These are phyloP conservation scores for Marmota monax DNA, from an alignment of 2,113 vertebrate genomes.

Conservation along the genomic window DNA sequence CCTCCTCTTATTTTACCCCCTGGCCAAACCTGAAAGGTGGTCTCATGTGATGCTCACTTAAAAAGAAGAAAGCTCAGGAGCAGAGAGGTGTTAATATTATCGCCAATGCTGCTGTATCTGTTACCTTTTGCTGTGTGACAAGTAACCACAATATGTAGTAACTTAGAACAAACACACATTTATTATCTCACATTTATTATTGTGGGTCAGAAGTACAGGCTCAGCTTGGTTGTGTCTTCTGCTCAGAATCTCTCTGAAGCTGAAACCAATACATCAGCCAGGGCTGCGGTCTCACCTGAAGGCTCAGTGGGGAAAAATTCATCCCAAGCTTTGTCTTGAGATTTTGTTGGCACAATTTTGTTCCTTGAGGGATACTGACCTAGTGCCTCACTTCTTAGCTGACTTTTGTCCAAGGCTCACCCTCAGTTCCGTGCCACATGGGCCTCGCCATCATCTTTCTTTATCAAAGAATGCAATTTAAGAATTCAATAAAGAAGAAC, in stretches of 20 bases:
- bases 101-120: no score
- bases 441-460: neutral
- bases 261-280: neutral
- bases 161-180: neutral
- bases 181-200: neutral
- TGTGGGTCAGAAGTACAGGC: neutral
- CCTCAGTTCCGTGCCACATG: neutral
- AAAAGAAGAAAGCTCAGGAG: neutral
- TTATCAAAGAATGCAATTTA: neutral
- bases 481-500: neutral
- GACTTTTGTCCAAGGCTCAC: neutral
- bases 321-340: neutral
- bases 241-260: neutral
- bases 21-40: neutral
- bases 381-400: neutral
- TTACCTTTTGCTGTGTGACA: neutral
- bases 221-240: neutral
- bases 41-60: no score
- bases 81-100: neutral
- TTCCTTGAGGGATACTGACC: neutral
- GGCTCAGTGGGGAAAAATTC: neutral
- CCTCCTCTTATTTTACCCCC: neutral
- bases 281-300: neutral
- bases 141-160: neutral
- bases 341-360: neutral